These are phyloP conservation scores for Gadopsis bispinosus DNA, from an alignment of 2,797 vertebrate genomes.

Conservation along the genomic window DNA sequence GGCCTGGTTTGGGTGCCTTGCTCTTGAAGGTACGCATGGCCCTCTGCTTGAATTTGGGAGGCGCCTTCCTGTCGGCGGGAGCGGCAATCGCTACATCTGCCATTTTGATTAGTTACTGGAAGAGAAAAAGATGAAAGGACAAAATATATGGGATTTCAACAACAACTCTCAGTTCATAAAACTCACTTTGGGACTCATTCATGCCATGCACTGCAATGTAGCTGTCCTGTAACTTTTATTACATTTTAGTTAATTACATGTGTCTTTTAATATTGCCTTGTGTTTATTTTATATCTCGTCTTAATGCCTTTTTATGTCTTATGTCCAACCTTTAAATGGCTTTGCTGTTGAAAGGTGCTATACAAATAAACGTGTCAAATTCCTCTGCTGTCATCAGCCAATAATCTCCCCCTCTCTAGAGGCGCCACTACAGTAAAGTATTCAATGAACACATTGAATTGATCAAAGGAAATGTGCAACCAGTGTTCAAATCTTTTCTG, in stretches of 20 bases:
- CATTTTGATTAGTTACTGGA: constrained; percentile 47
- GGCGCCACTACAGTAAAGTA: neutral
- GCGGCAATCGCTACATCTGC: constrained; percentile 44
- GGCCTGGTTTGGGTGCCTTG: constrained; percentile 85
- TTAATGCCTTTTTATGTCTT: neutral
- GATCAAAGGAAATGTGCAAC: neutral
- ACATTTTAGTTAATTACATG: neutral
- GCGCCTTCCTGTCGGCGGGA: constrained; percentile 72
- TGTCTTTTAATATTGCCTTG: neutral
- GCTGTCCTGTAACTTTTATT: neutral
- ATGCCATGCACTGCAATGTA: neutral
- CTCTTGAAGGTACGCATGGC: constrained; percentile 83
- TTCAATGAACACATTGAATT: neutral
- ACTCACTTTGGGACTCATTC: neutral
- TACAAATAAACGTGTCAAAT: neutral
- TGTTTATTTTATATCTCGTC: neutral
- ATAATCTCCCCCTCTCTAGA: neutral
- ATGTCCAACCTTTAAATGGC: neutral
- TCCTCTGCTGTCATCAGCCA: neutral
- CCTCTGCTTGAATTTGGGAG: constrained; percentile 85
- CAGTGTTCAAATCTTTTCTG: neutral
- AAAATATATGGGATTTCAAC: neutral
- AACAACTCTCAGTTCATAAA: neutral
- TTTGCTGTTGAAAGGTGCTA: neutral
- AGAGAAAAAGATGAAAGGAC: neutral